Percentiles rank a stretch among this genome's conserved stretches.
phyloP scores from a whole-genome alignment of 2,888 invertebrate genomes.

The Seira musarum region DNA sequence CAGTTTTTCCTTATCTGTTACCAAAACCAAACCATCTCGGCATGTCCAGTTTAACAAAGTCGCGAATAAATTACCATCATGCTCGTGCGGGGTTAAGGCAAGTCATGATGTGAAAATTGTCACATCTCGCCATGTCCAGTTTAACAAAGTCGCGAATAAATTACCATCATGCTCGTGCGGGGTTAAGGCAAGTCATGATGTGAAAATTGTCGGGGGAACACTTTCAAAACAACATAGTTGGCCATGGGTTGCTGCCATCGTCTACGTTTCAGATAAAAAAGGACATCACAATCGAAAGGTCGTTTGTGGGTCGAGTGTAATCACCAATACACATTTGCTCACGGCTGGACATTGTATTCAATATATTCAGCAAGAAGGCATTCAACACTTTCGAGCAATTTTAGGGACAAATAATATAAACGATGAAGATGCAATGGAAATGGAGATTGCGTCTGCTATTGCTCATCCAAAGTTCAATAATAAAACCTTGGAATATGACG shows the following conservation, averaged over 20 bases:
- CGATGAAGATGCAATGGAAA: constrained; percentile 41
- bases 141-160: neutral
- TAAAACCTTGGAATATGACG: constrained; percentile 39
- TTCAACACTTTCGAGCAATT: constrained; percentile 53
- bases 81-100: constrained; percentile 21
- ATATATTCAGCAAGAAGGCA: constrained; percentile 42
- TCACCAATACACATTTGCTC: constrained; percentile 57
- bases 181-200: constrained; percentile 25
- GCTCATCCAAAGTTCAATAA: constrained; percentile 50
- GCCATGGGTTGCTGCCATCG: constrained; percentile 68
- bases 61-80: neutral
- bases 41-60: neutral
- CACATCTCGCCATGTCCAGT: no score
- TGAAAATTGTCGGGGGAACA: constrained; percentile 66
- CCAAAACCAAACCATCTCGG: no score
- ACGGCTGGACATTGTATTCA: constrained; percentile 64
- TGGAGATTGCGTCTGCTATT: constrained; percentile 30
- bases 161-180: constrained; percentile 13
- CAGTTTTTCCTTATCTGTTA: no score
- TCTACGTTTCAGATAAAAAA: constrained; percentile 28
- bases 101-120: constrained; percentile 60
- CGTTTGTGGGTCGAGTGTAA: constrained; percentile 62
- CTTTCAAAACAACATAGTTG: constrained; percentile 59
- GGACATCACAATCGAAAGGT: constrained; percentile 6
- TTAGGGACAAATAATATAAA: constrained; percentile 64